Base-by-base conservation (phyloP, 2,888 invertebrate species). In the Drosophila peninsularis region DNA sequence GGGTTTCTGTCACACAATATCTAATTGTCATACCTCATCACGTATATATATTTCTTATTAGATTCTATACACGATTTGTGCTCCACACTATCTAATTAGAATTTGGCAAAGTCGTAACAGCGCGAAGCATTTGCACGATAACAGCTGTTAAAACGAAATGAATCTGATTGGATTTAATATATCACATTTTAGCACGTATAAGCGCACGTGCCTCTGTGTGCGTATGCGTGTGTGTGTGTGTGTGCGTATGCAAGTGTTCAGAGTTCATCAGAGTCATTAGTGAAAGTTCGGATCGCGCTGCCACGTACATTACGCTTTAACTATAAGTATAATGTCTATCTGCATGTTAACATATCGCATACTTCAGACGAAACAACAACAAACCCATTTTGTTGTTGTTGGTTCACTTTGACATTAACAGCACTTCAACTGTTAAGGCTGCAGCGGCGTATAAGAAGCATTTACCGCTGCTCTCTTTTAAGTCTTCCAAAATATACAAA, bases 261-360 rank as follows among this genome's bases (percentile, higher is more conserved):
- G 83, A 83, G 89, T 87, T 80, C 90, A 89, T 49, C 81, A 74
- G 75, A 89, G 90, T 88, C 90, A 88, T 90, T 90, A 88, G 88
- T 88, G 88, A 88, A 88, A 88, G 88, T 88, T 90, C 78, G 80
- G 67, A 54, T 42, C 37, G 56, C 45, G 67, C 49, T 80, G 81
- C 83, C 83, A 88, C 83, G 89, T 83, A 83, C 75, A 87, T 78
- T 74, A 78, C 63, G 62, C 50, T 53, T 74, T 73, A 78, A 58
- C 54, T 56, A 62, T 55, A 44, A 62, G 57, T 56, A 62, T 55
- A 44, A 52, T 62, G 70, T 52, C 53, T 71, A 76, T 58, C 54
- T 73, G 39, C 39, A 71, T 55, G 21, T 50, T 50, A 45, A 49
- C 62, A 55, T 50, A 54, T 44, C 44, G 39, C 32, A 65, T 19